phyloP scores from a whole-genome alignment of 64 coral and sea anemone genomes.

The Porites australiensis region DNA sequence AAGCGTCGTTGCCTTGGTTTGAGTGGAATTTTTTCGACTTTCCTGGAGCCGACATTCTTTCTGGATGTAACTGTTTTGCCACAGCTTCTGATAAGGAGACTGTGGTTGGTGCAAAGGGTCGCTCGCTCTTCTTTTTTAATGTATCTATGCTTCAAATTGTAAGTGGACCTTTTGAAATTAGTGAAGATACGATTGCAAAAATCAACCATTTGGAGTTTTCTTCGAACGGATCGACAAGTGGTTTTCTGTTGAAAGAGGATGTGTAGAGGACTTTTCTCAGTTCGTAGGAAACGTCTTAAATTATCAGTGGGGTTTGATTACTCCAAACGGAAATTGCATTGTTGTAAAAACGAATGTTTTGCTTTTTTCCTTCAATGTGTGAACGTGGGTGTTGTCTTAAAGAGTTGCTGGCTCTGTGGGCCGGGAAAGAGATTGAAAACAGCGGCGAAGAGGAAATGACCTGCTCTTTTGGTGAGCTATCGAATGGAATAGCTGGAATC shows the following conservation, averaged over 20 bases:
- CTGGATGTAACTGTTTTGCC: not conserved
- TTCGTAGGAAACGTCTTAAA: not conserved
- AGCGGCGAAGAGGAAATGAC: not conserved
- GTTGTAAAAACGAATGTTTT: not conserved
- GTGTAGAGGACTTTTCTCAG: not conserved
- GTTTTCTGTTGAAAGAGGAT: slow-evolving; percentile 29
- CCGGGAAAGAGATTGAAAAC: not conserved
- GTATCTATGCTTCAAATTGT: not conserved
- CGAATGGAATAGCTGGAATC: too few species aligned
- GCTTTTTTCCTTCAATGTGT: not conserved
- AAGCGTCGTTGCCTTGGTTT: not conserved
- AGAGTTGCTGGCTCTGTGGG: slow-evolving; percentile 1
- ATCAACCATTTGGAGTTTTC: not conserved
- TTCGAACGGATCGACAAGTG: slow-evolving; percentile 1
- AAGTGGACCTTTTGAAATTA: not conserved
- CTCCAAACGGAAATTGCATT: not conserved
- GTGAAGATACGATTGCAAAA: not conserved
- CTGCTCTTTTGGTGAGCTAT: not conserved
- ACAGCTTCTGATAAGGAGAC: slow-evolving; percentile 8
- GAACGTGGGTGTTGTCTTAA: not conserved
- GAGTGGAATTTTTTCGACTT: not conserved
- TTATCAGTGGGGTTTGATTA: not conserved
- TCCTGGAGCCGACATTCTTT: not conserved
- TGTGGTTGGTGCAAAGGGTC: not conserved
- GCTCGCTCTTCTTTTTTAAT: not conserved